A percentile compares a stretch with the other conserved stretches of the same genome.
These are phyloP conservation scores for Ectropis grisescens DNA, from an alignment of 1,140 invertebrate genomes.

Conservation along the genomic window DNA sequence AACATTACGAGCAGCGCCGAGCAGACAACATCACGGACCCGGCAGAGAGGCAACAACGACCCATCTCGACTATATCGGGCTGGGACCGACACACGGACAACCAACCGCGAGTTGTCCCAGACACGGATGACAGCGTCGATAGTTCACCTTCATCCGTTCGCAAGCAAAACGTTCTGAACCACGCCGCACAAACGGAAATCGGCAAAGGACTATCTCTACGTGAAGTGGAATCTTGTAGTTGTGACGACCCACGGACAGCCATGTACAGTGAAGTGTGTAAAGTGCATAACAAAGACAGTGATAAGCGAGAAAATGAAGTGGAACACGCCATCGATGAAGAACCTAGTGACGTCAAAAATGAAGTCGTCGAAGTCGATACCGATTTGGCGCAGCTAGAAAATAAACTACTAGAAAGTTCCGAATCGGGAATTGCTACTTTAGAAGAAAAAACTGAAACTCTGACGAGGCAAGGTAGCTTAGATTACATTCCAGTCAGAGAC, in stretches of 20 bases:
- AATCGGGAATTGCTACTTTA: slow-evolving; percentile 45
- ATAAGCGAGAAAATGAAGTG: slow-evolving; percentile 41
- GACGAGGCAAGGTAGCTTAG: slow-evolving; percentile 58
- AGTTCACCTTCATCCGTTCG: slow-evolving; percentile 38
- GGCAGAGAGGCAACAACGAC: slow-evolving; percentile 88
- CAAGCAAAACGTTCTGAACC: slow-evolving; percentile 56
- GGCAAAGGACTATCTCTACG: slow-evolving; percentile 57
- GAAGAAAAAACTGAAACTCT: slow-evolving; percentile 71
- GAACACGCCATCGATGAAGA: slow-evolving; percentile 66
- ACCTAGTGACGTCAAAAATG: too few relatives aligned
- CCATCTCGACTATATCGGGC: slow-evolving; percentile 96
- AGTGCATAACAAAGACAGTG: slow-evolving; percentile 61
- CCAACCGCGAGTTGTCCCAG: slow-evolving; percentile 54
- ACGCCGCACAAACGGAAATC: slow-evolving; percentile 68
- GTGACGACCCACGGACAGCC: slow-evolving; percentile 54
- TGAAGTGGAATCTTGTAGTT: slow-evolving; percentile 55
- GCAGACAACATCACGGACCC: slow-evolving; percentile 96
- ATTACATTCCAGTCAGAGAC: slow-evolving; percentile 67
- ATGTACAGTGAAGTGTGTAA: slow-evolving; percentile 67
- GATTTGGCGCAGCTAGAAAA: slow-evolving; percentile 71
- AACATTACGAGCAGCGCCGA: slow-evolving; percentile 93
- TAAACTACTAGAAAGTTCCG: slow-evolving; percentile 40
- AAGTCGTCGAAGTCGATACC: slow-evolving; percentile 13
- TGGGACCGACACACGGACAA: slow-evolving; percentile 80
- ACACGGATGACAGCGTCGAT: slow-evolving; percentile 39